These are phyloP conservation scores for Brachionus rotundiformis DNA, from an alignment of 1,140 invertebrate genomes.

Conservation along the genomic window DNA sequence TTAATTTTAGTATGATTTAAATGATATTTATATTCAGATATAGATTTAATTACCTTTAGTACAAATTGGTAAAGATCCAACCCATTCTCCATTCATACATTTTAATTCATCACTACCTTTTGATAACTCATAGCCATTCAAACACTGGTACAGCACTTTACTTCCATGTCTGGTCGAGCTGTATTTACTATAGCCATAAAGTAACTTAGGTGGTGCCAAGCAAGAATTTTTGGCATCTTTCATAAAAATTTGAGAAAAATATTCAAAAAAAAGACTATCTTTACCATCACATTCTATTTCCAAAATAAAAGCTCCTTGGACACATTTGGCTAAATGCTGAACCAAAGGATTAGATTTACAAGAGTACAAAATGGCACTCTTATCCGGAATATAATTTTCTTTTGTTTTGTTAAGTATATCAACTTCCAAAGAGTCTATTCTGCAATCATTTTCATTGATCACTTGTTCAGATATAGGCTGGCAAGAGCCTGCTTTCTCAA, in stretches of 20 bases:
- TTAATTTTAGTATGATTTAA: no score
- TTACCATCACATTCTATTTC: background rate
- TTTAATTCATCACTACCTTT: slow-evolving; percentile 27
- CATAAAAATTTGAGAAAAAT: background rate
- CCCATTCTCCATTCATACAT: slow-evolving; percentile 79
- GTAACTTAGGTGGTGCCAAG: slow-evolving; percentile 8
- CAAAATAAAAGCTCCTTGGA: slow-evolving; percentile 15
- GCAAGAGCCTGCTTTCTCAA: background rate
- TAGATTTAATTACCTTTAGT: slow-evolving; percentile 81
- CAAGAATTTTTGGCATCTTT: background rate
- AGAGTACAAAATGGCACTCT: background rate
- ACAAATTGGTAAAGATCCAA: slow-evolving; percentile 84
- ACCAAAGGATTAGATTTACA: slow-evolving; percentile 4
- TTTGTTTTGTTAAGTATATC: background rate
- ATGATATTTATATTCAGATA: no score
- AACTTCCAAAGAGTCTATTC: background rate
- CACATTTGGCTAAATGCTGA: slow-evolving; percentile 21
- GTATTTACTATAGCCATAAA: slow-evolving; percentile 33
- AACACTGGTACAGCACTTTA: slow-evolving; percentile 28
- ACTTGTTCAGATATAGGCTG: background rate
- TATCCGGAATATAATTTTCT: background rate
- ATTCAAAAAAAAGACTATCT: background rate
- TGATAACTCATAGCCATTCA: slow-evolving; percentile 46
- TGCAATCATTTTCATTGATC: background rate
- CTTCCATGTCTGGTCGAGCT: slow-evolving; percentile 37